Conservation (phyloP, 2,797 vertebrate genomes). For the Alca torda region DNA sequence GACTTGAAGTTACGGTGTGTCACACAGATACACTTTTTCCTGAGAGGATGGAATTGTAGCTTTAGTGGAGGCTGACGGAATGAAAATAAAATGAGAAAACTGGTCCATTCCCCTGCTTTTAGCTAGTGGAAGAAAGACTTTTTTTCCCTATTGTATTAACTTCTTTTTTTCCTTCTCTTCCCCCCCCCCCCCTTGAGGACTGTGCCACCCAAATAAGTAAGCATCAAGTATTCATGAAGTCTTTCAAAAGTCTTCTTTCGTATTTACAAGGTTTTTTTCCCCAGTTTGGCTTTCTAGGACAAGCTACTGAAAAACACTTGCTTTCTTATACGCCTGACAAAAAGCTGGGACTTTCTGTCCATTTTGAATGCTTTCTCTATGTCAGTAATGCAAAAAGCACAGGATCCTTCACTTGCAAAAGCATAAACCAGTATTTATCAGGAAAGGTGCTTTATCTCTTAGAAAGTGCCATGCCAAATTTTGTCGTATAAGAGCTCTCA, state of each 20-base stretch:
- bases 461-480: constrained; percentile 40
- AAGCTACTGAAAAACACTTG: not conserved
- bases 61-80: not conserved
- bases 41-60: not conserved
- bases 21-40: not conserved
- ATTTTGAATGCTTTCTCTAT: constrained; percentile 40
- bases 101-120: not conserved
- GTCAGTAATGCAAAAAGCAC: not conserved
- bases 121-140: not conserved
- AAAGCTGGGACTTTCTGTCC: not conserved
- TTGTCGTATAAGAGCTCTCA: constrained; percentile 12
- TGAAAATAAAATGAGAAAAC: not conserved
- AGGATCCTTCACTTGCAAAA: not conserved
- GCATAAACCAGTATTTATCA: constrained; percentile 4
- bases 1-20: constrained; percentile 1
- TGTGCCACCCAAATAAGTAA: constrained; percentile 3
- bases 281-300: not conserved
- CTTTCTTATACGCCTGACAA: constrained; percentile 11
- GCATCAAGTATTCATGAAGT: not conserved
- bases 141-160: not conserved
- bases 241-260: not conserved
- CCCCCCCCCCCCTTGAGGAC: too few species aligned
- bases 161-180: not conserved
- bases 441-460: constrained; percentile 49
- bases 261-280: not conserved